These are phyloP conservation scores for Hemicrepidius hirtus DNA, from an alignment of 2,888 invertebrate species.

Conservation along the genomic window DNA sequence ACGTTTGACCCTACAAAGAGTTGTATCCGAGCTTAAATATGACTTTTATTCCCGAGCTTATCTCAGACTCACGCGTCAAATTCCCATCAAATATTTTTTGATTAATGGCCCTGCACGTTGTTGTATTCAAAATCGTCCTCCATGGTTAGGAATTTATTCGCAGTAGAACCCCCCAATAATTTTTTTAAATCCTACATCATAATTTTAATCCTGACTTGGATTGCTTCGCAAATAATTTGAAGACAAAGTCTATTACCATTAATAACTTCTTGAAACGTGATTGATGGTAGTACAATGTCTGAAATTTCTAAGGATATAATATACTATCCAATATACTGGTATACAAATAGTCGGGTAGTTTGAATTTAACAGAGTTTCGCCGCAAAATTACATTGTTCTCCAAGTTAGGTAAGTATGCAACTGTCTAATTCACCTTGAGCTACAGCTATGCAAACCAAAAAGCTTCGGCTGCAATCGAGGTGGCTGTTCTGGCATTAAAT, in stretches of 20 bases:
- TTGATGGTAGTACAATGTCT: not conserved
- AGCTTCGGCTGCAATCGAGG: conserved; percentile 24
- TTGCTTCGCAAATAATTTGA: no score
- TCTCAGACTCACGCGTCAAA: conserved; percentile 43
- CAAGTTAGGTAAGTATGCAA: conserved; percentile 40
- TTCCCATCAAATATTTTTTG: conserved; percentile 43
- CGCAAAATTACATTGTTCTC: conserved; percentile 44
- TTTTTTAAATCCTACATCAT: not conserved
- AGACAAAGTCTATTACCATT: no score
- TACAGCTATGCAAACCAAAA: conserved; percentile 32
- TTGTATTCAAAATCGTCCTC: conserved; percentile 20
- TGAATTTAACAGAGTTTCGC: conserved; percentile 32
- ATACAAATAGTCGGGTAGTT: conserved; percentile 16
- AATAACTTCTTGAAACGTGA: not conserved
- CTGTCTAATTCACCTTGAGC: conserved; percentile 40
- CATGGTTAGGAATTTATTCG: conserved; percentile 13
- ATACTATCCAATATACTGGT: conserved; percentile 1
- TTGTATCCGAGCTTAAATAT: conserved; percentile 33
- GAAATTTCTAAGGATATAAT: not conserved
- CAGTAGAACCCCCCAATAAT: not conserved
- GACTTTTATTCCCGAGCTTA: conserved; percentile 42
- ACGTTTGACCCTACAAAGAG: conserved; percentile 32
- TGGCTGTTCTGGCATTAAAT: conserved; percentile 2
- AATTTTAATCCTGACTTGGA: no score
- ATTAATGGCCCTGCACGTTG: conserved; percentile 37